Conservation (phyloP, 1,140 invertebrate genomes). For the Aphaenogaster rudis region DNA sequence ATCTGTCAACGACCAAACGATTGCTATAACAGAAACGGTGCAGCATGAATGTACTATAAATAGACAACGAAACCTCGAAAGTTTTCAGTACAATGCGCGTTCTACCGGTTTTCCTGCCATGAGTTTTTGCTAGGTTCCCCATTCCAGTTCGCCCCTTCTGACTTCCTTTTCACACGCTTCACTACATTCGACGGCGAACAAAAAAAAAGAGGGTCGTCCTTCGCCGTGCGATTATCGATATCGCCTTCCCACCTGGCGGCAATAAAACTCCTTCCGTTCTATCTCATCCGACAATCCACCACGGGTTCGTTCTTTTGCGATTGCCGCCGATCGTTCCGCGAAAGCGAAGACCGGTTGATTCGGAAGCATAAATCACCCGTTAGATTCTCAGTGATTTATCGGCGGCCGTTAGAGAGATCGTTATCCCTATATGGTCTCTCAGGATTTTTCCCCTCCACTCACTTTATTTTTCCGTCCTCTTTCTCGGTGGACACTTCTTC, state of each 20-base stretch:
- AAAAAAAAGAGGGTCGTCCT: slow-evolving; percentile 7
- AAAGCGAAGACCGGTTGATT: slow-evolving; percentile 66
- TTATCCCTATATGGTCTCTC: slow-evolving; percentile 72
- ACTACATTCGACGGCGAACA: slow-evolving; percentile 14
- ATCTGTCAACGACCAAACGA: slow-evolving; percentile 9
- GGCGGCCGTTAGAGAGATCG: slow-evolving; percentile 53
- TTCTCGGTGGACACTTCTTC: slow-evolving; percentile 59
- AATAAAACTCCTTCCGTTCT: slow-evolving; percentile 19
- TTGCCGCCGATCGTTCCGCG: slow-evolving; percentile 11
- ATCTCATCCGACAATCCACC: background rate
- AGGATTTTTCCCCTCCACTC: slow-evolving; percentile 50
- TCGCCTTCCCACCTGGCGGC: slow-evolving; percentile 27
- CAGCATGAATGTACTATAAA: background rate
- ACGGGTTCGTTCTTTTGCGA: background rate
- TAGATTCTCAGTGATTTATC: slow-evolving; percentile 67
- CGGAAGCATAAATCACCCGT: slow-evolving; percentile 69
- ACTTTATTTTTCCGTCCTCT: slow-evolving; percentile 59
- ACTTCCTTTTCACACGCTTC: slow-evolving; percentile 13
- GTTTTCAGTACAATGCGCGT: background rate
- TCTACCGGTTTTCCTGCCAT: background rate
- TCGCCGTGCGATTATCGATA: slow-evolving; percentile 35
- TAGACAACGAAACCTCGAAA: slow-evolving; percentile 13
- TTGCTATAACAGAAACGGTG: background rate
- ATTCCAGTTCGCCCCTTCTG: background rate
- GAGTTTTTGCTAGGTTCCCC: slow-evolving; percentile 2